phyloP scores from a whole-genome alignment of 1,140 invertebrate species.

The Musca domestica region DNA sequence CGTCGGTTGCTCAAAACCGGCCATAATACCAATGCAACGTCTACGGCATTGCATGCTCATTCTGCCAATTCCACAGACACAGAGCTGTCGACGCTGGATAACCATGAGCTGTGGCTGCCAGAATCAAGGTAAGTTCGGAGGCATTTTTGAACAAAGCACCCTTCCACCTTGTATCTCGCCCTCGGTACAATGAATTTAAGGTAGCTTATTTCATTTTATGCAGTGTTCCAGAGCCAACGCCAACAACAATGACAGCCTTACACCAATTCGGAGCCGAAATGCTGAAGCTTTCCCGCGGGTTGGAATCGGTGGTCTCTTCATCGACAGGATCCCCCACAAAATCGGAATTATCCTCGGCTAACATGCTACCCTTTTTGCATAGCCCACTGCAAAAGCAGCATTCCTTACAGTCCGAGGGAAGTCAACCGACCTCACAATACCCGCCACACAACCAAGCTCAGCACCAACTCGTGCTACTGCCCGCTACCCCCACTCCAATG shows the following conservation, averaged over 20 bases:
- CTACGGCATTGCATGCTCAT: constrained; percentile 66
- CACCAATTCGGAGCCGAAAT: constrained; percentile 81
- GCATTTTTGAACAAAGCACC: too few relatives aligned
- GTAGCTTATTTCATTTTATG: background rate
- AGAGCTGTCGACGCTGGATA: constrained; percentile 74
- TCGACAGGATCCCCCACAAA: constrained; percentile 53
- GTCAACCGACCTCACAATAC: constrained; percentile 27
- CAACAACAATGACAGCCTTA: constrained; percentile 75
- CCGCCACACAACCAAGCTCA: constrained; percentile 27
- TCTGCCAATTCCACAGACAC: constrained; percentile 77
- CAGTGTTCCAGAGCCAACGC: constrained; percentile 64
- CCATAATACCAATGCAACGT: constrained; percentile 35
- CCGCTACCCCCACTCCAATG: background rate
- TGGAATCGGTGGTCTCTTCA: constrained; percentile 63
- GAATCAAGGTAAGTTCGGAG: constrained; percentile 63
- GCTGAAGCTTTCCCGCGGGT: constrained; percentile 72
- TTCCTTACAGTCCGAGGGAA: background rate
- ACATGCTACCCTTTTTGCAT: constrained; percentile 40
- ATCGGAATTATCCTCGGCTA: constrained; percentile 48
- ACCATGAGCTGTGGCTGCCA: constrained; percentile 76
- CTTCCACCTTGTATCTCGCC: background rate
- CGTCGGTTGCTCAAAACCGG: constrained; percentile 58
- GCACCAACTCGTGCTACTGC: constrained; percentile 19
- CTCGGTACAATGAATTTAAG: background rate
- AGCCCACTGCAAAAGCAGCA: constrained; percentile 41